Percentiles rank a stretch among this genome's conserved stretches.
Conservation (phyloP, 2,113 vertebrate species). For the Gambusia holbrooki region DNA sequence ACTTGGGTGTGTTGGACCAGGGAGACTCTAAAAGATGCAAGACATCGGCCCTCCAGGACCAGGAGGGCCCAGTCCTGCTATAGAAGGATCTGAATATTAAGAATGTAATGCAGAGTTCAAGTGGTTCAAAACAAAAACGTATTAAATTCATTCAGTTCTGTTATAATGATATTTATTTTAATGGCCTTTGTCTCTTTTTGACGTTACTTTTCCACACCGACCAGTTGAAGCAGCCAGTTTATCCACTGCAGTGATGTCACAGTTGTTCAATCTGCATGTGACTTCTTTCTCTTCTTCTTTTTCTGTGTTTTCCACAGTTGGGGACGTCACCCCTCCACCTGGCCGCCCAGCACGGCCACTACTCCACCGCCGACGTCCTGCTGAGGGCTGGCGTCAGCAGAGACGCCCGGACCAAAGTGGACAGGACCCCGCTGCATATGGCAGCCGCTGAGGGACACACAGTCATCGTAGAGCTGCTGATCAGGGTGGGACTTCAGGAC, state of each 20-base stretch:
- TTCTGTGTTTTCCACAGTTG: slow-evolving; percentile 72
- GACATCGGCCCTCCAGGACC: too few relatives aligned
- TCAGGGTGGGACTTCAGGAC: slow-evolving; percentile 72
- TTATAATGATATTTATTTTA: too few relatives aligned
- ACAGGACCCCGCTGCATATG: slow-evolving; percentile 93
- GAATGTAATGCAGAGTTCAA: too few relatives aligned
- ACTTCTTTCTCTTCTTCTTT: too few relatives aligned
- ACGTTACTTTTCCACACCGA: too few relatives aligned
- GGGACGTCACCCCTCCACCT: slow-evolving; percentile 93
- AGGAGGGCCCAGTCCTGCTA: neutral
- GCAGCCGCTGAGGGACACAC: slow-evolving; percentile 89
- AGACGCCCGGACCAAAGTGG: slow-evolving; percentile 94
- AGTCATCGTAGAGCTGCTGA: slow-evolving; percentile 88
- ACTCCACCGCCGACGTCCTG: slow-evolving; percentile 91
- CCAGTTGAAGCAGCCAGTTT: neutral
- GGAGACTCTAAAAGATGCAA: too few relatives aligned
- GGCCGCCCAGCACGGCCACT: slow-evolving; percentile 91
- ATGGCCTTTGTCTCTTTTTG: too few relatives aligned
- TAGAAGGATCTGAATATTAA: neutral
- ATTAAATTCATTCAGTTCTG: too few relatives aligned
- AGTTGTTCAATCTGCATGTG: neutral
- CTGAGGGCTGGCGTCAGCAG: slow-evolving; percentile 91
- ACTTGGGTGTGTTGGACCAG: too few relatives aligned
- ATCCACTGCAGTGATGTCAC: too few relatives aligned
- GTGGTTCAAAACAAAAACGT: too few relatives aligned